Percentiles rank a stretch among this genome's conserved stretches.
These are phyloP conservation scores for Marmota monax DNA, from an alignment of 2,113 vertebrate species.

Conservation along the genomic window DNA sequence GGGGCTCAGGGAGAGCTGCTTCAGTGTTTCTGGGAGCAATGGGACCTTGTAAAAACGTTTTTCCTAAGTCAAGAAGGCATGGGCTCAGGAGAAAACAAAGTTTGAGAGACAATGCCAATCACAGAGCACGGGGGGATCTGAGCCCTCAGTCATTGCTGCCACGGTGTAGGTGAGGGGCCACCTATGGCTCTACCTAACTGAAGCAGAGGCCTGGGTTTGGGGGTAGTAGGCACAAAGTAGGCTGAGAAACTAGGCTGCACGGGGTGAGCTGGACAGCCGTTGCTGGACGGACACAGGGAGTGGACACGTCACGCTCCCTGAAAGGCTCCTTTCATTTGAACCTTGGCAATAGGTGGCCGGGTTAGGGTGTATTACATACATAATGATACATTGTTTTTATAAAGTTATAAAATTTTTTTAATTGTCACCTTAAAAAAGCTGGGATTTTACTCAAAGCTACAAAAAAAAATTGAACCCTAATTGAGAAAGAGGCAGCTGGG, in stretches of 20 bases:
- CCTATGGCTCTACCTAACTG: accelerated
- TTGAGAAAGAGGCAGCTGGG: slow-evolving; percentile 57
- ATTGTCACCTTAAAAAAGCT: neutral
- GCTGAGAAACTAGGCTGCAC: neutral
- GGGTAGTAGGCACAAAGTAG: neutral
- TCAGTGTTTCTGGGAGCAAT: accelerated
- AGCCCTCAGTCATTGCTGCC: neutral
- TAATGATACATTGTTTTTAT: neutral
- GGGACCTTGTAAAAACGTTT: neutral
- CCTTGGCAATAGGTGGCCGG: neutral
- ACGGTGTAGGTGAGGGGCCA: accelerated
- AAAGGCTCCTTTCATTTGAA: neutral
- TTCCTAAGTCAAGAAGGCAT: neutral
- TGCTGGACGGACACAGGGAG: neutral
- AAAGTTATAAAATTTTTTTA: neutral
- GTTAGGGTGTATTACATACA: neutral
- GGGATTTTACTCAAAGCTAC: neutral
- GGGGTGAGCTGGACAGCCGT: accelerated
- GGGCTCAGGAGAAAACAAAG: too few species aligned
- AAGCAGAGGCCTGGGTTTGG: neutral
- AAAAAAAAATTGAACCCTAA: neutral
- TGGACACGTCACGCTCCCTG: too few species aligned
- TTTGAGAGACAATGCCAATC: too few species aligned
- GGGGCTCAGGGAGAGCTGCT: accelerated
- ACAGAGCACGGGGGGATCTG: accelerated